Conservation (phyloP, 2,797 vertebrate genomes). For the Enteromius argenteus region DNA sequence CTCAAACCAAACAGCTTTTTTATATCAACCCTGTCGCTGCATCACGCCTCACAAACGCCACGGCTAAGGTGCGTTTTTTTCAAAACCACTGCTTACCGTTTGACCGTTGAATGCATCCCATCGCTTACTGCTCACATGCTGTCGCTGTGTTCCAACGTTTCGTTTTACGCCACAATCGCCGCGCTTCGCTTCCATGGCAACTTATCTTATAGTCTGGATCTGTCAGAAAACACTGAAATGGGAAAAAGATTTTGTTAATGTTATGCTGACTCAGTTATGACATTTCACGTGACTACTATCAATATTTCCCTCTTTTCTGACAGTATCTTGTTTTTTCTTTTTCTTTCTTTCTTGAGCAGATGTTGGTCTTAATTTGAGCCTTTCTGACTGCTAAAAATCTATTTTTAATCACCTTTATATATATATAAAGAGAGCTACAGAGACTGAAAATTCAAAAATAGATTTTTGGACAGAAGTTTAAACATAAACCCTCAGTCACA, state of each 20-base stretch:
- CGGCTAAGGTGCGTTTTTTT: slow-evolving; percentile 83
- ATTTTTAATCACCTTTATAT: slow-evolving; percentile 2
- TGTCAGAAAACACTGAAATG: slow-evolving; percentile 36
- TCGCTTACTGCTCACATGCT: slow-evolving; percentile 66
- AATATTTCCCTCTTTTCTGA: slow-evolving; percentile 33
- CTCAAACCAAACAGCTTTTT: slow-evolving; percentile 89
- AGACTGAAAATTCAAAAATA: background rate
- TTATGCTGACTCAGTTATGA: background rate
- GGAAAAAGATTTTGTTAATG: slow-evolving; percentile 16
- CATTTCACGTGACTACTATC: background rate
- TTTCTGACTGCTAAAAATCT: background rate
- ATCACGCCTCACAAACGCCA: slow-evolving; percentile 85
- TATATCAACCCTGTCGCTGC: slow-evolving; percentile 89
- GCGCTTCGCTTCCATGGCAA: slow-evolving; percentile 56
- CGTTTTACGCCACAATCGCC: slow-evolving; percentile 35
- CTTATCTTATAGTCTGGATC: slow-evolving; percentile 24
- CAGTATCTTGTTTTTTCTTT: background rate
- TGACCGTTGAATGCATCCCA: slow-evolving; percentile 72
- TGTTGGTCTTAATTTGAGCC: background rate
- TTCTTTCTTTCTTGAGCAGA: background rate
- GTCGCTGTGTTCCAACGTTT: slow-evolving; percentile 43
- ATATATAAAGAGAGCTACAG: slow-evolving; percentile 3
- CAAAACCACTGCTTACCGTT: slow-evolving; percentile 44
- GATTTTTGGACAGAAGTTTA: background rate
- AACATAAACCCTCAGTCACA: slow-evolving; percentile 1